Conservation (phyloP, 2,888 invertebrate species). For the Leptopilina drosophilae region DNA sequence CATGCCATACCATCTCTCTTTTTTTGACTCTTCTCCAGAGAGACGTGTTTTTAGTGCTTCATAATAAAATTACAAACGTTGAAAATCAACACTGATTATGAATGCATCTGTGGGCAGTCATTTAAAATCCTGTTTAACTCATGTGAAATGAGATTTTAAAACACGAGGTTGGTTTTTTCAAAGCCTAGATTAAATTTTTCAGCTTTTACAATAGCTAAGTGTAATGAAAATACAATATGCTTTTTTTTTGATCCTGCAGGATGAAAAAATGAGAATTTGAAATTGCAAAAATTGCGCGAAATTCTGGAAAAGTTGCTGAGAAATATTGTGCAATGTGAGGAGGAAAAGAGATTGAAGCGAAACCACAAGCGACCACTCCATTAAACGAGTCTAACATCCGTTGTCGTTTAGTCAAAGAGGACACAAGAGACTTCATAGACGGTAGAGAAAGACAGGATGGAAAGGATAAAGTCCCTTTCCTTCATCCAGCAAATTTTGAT, state of each 20-base stretch:
- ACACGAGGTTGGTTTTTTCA: no score
- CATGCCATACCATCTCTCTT: neutral
- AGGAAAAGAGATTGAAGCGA: neutral
- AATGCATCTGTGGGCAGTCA: neutral
- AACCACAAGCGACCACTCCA: conserved; percentile 53
- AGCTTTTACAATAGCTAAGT: no score
- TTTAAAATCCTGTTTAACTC: conserved; percentile 8
- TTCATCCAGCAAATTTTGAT: neutral
- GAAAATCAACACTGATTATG: conserved; percentile 28
- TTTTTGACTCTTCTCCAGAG: conserved; percentile 1
- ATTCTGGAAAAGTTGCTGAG: no score
- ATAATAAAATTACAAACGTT: conserved; percentile 18
- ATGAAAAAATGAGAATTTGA: no score
- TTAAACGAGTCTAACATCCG: conserved; percentile 53
- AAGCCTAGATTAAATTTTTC: neutral
- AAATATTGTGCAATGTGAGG: neutral
- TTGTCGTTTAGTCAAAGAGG: conserved; percentile 45
- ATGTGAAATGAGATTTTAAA: no score
- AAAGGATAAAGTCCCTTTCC: neutral
- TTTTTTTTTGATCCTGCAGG: no score
- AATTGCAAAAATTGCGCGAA: no score
- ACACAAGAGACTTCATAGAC: neutral
- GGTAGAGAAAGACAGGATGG: conserved; percentile 9
- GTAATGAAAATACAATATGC: no score
- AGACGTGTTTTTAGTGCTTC: neutral